Percentiles rank a stretch among this genome's conserved stretches.
These are phyloP conservation scores for Creontiades dilutus DNA, from an alignment of 2,888 invertebrate species.

Conservation along the genomic window DNA sequence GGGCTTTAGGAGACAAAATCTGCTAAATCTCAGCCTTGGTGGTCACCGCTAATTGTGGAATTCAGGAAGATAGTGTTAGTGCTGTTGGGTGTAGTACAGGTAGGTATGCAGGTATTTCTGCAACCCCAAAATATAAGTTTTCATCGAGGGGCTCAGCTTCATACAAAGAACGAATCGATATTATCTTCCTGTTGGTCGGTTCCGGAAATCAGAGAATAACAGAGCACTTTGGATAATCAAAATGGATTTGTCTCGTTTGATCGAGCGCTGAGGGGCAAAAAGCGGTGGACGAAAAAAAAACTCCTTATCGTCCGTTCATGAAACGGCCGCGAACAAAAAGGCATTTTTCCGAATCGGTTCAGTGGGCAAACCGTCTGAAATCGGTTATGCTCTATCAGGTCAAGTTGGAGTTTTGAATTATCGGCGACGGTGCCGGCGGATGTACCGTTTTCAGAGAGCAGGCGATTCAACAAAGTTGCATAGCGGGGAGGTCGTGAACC, in stretches of 20 bases:
- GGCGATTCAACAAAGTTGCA: constrained; percentile 1
- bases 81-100: too few relatives aligned
- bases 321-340: not conserved
- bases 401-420: not conserved
- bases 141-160: too few relatives aligned
- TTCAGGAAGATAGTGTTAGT: too few relatives aligned
- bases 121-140: too few relatives aligned
- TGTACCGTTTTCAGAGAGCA: not conserved
- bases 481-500: constrained; percentile 3
- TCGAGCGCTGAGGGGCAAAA: not conserved
- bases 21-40: too few relatives aligned
- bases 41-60: too few relatives aligned
- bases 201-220: not conserved
- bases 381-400: constrained; percentile 10
- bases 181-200: not conserved
- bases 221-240: not conserved
- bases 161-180: not conserved
- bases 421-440: not conserved
- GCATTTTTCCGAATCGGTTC: not conserved
- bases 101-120: too few relatives aligned
- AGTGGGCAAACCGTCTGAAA: constrained; percentile 3
- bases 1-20: too few relatives aligned
- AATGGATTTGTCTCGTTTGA: not conserved
- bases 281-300: not conserved
- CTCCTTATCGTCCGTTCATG: not conserved